A percentile compares a stretch with the other conserved stretches of the same genome.
These are phyloP conservation scores for Enteromius anoplus DNA, from an alignment of 2,797 vertebrate genomes.

Conservation along the genomic window DNA sequence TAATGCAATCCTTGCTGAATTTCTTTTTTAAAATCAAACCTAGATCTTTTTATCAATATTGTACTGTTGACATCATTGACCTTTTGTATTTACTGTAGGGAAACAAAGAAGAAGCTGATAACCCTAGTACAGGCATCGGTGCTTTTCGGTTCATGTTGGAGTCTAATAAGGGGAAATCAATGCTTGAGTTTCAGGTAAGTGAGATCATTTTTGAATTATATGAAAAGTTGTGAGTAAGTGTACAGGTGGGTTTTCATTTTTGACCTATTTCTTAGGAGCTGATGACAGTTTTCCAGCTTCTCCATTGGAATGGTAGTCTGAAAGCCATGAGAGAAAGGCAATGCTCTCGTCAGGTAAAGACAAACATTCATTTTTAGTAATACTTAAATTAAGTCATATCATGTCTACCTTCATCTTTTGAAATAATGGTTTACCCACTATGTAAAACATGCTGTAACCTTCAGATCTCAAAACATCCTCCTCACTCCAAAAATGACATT, in stretches of 20 bases:
- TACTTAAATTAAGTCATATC: background rate
- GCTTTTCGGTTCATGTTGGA: slow-evolving; percentile 99
- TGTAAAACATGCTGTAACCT: background rate
- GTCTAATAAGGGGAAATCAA: slow-evolving; percentile 98
- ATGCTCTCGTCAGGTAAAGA: slow-evolving; percentile 92
- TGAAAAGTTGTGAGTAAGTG: background rate
- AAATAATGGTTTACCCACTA: background rate
- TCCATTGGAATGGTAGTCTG: slow-evolving; percentile 98
- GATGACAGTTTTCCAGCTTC: slow-evolving; percentile 97
- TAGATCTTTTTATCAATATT: background rate
- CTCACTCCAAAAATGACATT: background rate
- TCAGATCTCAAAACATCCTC: background rate
- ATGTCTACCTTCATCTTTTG: background rate
- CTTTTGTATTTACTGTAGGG: slow-evolving; percentile 76
- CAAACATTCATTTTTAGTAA: background rate
- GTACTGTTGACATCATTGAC: background rate
- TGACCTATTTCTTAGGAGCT: slow-evolving; percentile 81
- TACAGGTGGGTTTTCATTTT: background rate
- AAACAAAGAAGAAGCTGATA: slow-evolving; percentile 93
- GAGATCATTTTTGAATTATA: background rate
- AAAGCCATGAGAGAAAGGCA: slow-evolving; percentile 98
- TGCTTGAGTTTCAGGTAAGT: slow-evolving; percentile 96
- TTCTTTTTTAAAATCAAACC: background rate
- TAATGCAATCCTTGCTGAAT: background rate
- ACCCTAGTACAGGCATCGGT: slow-evolving; percentile 94